Conservation (phyloP, 2,888 invertebrate species). For the Strigamia transsilvanica region DNA sequence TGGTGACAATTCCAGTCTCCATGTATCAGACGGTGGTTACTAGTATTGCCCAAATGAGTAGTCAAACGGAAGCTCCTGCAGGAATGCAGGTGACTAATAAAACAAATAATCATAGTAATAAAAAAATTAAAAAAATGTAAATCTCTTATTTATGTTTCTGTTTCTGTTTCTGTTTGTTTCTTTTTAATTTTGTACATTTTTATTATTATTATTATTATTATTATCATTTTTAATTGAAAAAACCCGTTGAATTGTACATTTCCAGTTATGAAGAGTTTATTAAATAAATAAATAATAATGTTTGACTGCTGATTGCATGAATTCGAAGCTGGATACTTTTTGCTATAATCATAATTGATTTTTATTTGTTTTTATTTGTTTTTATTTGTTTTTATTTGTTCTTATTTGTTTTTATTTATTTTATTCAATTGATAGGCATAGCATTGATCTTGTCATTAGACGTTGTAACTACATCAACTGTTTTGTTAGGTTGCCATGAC, state of each 20-base stretch:
- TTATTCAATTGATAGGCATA: no score
- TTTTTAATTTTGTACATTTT: conserved; percentile 16
- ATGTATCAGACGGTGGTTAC: conserved; percentile 97
- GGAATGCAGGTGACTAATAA: conserved; percentile 53
- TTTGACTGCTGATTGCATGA: neutral
- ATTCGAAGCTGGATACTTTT: neutral
- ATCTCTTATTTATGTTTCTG: neutral
- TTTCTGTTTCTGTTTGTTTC: neutral
- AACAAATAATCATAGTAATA: conserved; percentile 32
- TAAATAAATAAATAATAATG: neutral
- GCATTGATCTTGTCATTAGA: neutral
- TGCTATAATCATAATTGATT: neutral
- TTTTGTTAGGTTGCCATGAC: conserved; percentile 61
- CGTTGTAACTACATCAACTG: conserved; percentile 23
- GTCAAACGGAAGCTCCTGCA: conserved; percentile 52
- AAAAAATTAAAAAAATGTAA: conserved; percentile 31
- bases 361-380: no score
- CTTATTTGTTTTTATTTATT: no score
- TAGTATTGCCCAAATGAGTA: conserved; percentile 59
- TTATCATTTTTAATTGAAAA: neutral
- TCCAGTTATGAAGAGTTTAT: neutral
- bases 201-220: neutral
- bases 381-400: no score
- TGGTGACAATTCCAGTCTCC: conserved; percentile 94
- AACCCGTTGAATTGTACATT: conserved; percentile 7